Percentiles rank a stretch among this genome's conserved stretches.
These are phyloP conservation scores for Pocota personata DNA, from an alignment of 2,888 invertebrate genomes.

Conservation along the genomic window DNA sequence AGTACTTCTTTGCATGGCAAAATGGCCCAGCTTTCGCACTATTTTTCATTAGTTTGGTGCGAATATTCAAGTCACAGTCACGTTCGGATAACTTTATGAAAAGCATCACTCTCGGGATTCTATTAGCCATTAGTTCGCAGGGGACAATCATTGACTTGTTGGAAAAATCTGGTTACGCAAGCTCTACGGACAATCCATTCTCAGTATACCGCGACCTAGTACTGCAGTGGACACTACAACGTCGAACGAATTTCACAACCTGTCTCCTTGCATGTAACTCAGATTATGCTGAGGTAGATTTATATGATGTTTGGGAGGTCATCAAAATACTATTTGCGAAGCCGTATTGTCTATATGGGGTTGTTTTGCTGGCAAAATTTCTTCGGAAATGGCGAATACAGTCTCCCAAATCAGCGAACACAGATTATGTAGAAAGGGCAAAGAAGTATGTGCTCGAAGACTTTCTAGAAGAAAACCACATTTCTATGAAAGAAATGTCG, in stretches of 20 bases:
- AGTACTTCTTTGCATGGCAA: constrained; percentile 81
- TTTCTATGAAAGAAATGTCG: constrained; percentile 81
- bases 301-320: constrained; percentile 80
- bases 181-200: constrained; percentile 77
- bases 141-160: constrained; percentile 79
- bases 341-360: constrained; percentile 81
- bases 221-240: constrained; percentile 80
- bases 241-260: constrained; percentile 79
- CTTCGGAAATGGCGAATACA: constrained; percentile 80
- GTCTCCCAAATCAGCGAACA: constrained; percentile 75
- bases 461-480: constrained; percentile 82
- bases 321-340: constrained; percentile 81
- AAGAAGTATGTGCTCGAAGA: constrained; percentile 85
- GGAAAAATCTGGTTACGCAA: constrained; percentile 78
- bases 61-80: constrained; percentile 75
- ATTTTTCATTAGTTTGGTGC: constrained; percentile 77
- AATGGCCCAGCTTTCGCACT: constrained; percentile 79
- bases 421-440: constrained; percentile 82
- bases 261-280: constrained; percentile 81
- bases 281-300: constrained; percentile 78
- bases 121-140: constrained; percentile 79
- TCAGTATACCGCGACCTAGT: constrained; percentile 79
- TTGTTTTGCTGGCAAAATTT: constrained; percentile 81
- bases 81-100: constrained; percentile 77
- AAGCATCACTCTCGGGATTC: constrained; percentile 77